phyloP scores from a whole-genome alignment of 2,797 vertebrate species.

The Hyperoplus lanceolatus region DNA sequence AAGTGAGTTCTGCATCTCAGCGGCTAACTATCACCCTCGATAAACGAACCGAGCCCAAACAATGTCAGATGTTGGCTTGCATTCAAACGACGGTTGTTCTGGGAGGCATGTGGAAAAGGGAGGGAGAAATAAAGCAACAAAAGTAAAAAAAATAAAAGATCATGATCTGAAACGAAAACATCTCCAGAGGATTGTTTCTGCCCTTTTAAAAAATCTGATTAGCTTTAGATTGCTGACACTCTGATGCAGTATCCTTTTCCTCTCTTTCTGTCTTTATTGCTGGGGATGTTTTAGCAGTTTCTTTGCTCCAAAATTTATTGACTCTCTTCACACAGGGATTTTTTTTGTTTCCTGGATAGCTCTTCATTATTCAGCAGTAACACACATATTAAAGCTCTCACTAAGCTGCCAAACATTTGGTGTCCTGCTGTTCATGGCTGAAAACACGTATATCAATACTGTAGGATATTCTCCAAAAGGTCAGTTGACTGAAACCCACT shows the following conservation, averaged over 20 bases:
- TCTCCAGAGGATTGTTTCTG: conserved; percentile 25
- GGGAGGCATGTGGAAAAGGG: conserved; percentile 37
- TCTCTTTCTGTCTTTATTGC: conserved; percentile 12
- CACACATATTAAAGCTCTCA: conserved; percentile 15
- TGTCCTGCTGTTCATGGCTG: neutral
- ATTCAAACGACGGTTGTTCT: conserved; percentile 63
- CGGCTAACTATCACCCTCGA: conserved; percentile 77
- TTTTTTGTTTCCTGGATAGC: conserved; percentile 36
- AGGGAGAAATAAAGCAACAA: conserved; percentile 22
- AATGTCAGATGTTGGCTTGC: conserved; percentile 75
- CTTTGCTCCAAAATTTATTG: conserved; percentile 37
- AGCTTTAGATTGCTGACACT: conserved; percentile 39
- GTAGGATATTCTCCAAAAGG: neutral
- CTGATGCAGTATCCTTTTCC: conserved; percentile 21
- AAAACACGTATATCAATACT: neutral
- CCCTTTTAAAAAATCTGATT: conserved; percentile 31
- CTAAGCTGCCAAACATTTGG: conserved; percentile 32
- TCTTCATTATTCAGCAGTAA: conserved; percentile 53
- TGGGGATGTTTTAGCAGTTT: conserved; percentile 25
- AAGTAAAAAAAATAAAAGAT: conserved; percentile 39
- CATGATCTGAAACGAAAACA: conserved; percentile 40
- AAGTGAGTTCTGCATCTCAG: conserved; percentile 79
- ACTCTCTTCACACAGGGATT: conserved; percentile 37
- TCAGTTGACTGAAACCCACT: neutral
- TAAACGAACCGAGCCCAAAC: conserved; percentile 74